phyloP scores from a whole-genome alignment of 2,113 vertebrate species.

The Sprattus sprattus region DNA sequence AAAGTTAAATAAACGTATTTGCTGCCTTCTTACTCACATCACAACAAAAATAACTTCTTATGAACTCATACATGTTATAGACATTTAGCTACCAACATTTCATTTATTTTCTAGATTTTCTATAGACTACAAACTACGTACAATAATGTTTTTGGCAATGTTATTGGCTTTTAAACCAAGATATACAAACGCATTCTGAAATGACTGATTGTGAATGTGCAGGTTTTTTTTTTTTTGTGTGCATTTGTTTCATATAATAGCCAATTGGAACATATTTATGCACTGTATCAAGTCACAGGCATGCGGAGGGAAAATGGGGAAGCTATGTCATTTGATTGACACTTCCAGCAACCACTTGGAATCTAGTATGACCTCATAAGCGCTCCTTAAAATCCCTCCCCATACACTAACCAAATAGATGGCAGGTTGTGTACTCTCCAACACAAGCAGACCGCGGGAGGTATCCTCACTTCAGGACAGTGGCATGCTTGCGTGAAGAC shows the following conservation, averaged over 20 bases:
- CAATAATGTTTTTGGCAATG: not conserved
- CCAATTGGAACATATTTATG: constrained; percentile 8
- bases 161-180: not conserved
- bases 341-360: constrained; percentile 73
- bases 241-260: not conserved
- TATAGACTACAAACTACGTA: no score
- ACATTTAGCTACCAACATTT: not conserved
- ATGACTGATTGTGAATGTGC: not conserved
- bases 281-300: constrained; percentile 7
- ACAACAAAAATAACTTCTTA: not conserved
- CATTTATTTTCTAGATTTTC: no score
- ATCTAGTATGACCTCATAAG: constrained; percentile 73
- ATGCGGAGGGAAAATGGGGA: not conserved
- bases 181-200: not conserved
- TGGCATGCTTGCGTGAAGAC: constrained; percentile 7
- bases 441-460: constrained; percentile 29
- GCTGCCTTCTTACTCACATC: not conserved
- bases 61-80: not conserved
- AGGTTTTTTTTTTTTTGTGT: not conserved
- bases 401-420: constrained; percentile 74
- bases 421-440: constrained; percentile 74
- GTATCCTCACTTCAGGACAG: constrained; percentile 29
- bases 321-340: constrained; percentile 79
- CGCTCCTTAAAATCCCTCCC: constrained; percentile 87
- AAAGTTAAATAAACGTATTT: not conserved